Percentiles rank a stretch among this genome's conserved stretches.
Conservation (phyloP, 2,797 vertebrate genomes). For the Enteromius treurensis region DNA sequence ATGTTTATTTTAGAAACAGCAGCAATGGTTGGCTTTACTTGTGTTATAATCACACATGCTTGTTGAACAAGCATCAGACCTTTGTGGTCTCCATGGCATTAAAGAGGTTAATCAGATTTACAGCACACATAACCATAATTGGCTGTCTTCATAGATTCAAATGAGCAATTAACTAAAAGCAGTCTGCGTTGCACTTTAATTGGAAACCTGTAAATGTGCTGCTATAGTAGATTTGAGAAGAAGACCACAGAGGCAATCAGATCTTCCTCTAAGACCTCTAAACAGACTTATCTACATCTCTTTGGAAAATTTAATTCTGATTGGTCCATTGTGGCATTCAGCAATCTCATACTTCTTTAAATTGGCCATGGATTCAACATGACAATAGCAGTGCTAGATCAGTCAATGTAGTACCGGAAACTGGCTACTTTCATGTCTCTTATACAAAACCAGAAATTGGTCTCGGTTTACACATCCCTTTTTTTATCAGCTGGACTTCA, state of each 20-base stretch:
- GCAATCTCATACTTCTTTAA: neutral
- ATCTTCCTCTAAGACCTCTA: constrained; percentile 12
- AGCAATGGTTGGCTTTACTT: constrained; percentile 38
- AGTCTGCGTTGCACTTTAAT: constrained; percentile 61
- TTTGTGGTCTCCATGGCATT: constrained; percentile 54
- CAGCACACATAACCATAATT: constrained; percentile 66
- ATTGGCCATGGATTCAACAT: neutral
- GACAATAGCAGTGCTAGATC: neutral
- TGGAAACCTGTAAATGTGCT: constrained; percentile 34
- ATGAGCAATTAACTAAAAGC: constrained; percentile 68
- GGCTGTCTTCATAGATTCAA: constrained; percentile 66
- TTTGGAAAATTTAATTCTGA: constrained; percentile 4
- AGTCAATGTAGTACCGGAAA: neutral
- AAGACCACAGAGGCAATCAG: constrained; percentile 36
- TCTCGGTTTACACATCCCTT: neutral
- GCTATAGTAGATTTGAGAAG: constrained; percentile 40
- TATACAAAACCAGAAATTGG: neutral
- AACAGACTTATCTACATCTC: neutral
- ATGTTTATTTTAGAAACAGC: constrained; percentile 21
- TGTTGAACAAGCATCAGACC: constrained; percentile 60
- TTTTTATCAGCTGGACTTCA: neutral
- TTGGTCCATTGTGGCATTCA: neutral
- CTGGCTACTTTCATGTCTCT: neutral
- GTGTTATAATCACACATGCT: constrained; percentile 56
- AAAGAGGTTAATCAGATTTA: constrained; percentile 71